Evolutionary conservation across 2,888 invertebrate species (phyloP).

Genomic region (Myathropa florea): DNA sequence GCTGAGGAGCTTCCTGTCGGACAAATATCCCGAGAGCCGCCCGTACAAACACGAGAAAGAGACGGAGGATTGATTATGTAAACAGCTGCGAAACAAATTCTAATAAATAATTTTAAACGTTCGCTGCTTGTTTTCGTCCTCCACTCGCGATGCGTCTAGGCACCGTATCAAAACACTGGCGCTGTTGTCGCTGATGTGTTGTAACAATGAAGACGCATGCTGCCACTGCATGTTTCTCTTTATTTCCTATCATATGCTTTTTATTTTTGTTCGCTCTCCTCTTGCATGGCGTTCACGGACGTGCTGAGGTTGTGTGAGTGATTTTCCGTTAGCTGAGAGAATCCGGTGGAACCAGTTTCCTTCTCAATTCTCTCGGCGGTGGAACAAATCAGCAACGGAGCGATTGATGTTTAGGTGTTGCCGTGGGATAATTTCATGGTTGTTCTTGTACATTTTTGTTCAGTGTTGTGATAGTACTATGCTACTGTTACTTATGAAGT

Average conservation of each 20-base stretch:
- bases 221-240: not conserved
- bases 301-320: not conserved
- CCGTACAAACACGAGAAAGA: constrained; percentile 49
- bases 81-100: not conserved
- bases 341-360: not conserved
- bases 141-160: not conserved
- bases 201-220: constrained; percentile 18
- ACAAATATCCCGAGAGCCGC: constrained; percentile 85
- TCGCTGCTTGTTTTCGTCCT: not conserved
- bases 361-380: not conserved
- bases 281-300: not conserved
- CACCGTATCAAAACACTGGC: constrained; percentile 26
- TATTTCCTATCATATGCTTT: constrained; percentile 32
- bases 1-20: constrained; percentile 87
- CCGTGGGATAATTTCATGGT: not conserved
- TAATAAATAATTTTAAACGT: constrained; percentile 3
- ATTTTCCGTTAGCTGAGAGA: constrained; percentile 17
- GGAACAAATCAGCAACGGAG: not conserved
- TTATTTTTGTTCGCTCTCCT: constrained; percentile 42
- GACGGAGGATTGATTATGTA: constrained; percentile 8
- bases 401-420: not conserved
- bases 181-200: not conserved
- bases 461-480: not conserved
- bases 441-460: not conserved
- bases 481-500: not conserved